phyloP scores from a whole-genome alignment of 2,113 vertebrate genomes.

The Dasyprocta punctata region DNA sequence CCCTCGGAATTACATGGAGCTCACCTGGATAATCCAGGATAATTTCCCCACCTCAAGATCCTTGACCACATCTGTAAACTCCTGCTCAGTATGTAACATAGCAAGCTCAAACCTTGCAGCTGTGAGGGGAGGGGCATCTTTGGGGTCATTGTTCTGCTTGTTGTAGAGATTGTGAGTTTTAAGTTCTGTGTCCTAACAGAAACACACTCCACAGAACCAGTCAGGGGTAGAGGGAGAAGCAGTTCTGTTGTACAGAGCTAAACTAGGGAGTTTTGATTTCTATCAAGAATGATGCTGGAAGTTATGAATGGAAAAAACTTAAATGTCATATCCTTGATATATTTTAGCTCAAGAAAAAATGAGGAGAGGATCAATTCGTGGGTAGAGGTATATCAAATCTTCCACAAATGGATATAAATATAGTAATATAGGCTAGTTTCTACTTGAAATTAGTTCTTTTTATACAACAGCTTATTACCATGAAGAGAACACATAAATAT shows the following conservation, averaged over 20 bases:
- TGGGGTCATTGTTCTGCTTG: background rate
- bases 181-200: background rate
- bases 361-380: background rate
- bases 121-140: background rate
- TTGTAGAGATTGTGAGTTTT: background rate
- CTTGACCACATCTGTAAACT: background rate
- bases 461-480: background rate
- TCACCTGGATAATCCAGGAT: background rate
- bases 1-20: background rate
- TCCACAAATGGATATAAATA: background rate
- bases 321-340: background rate
- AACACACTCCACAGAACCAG: background rate
- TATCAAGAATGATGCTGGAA: background rate
- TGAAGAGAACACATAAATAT: background rate
- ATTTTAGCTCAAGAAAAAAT: constrained; percentile 9
- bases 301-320: background rate
- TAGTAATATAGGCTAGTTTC: background rate
- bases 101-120: background rate
- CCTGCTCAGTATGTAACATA: background rate
- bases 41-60: background rate
- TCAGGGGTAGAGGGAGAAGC: background rate
- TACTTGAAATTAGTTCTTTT: background rate
- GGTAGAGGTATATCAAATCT: background rate
- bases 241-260: background rate
- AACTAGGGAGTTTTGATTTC: background rate